phyloP scores from a whole-genome alignment of 2,888 invertebrate species.

The Chrysopilus asiliformis region DNA sequence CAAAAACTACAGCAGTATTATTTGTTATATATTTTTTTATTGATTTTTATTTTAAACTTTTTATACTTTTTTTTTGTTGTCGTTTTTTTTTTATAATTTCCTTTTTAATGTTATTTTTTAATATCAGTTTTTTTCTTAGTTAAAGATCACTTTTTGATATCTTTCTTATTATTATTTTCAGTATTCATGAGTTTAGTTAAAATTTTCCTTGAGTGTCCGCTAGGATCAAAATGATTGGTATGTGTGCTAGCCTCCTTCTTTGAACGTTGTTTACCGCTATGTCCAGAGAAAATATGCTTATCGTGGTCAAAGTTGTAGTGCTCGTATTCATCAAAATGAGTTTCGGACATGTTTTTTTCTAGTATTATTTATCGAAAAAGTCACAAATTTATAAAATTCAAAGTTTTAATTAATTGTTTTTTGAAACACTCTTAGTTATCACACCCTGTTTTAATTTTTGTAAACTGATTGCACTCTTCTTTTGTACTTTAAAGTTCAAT shows the following conservation, averaged over 20 bases:
- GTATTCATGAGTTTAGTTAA: constrained; percentile 73
- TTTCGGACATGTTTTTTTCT: constrained; percentile 70
- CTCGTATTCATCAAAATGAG: constrained; percentile 81
- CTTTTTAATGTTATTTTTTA: background rate
- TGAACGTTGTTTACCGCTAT: constrained; percentile 80
- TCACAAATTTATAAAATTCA: no score
- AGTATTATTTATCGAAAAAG: background rate
- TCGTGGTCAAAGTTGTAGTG: constrained; percentile 90
- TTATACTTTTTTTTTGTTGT: background rate
- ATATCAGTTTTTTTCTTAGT: background rate
- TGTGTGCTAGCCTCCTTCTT: constrained; percentile 81
- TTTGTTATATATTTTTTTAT: constrained; percentile 1
- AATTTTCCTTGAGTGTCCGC: constrained; percentile 87
- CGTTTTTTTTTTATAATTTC: background rate
- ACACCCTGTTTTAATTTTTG: no score
- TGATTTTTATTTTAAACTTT: background rate
- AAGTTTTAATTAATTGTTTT: no score
- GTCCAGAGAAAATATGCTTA: constrained; percentile 73
- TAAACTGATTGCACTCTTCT: no score
- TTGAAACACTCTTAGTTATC: no score
- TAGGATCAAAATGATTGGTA: constrained; percentile 84
- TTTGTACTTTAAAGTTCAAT: no score
- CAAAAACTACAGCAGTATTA: no score
- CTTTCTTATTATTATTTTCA: constrained; percentile 60
- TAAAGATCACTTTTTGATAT: constrained; percentile 7